Evolutionary conservation across 2,888 invertebrate genomes (phyloP).

Genomic region (Nephrotoma guestfalica): DNA sequence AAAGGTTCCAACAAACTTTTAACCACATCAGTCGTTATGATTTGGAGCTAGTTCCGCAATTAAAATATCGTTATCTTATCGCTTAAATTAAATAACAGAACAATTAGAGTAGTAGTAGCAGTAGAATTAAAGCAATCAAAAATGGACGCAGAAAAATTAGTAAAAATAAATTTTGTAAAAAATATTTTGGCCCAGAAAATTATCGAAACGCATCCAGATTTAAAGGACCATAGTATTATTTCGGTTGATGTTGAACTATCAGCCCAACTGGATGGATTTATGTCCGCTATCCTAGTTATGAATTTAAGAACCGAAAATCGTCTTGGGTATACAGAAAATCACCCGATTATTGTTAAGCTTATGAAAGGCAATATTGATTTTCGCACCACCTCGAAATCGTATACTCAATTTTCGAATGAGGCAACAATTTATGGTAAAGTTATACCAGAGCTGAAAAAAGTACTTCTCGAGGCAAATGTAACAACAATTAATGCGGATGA

Average conservation of each 20-base stretch:
- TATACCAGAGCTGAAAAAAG: slow-evolving; percentile 6
- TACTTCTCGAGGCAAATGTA: not conserved
- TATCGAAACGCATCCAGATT: not conserved
- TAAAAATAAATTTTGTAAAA: not conserved
- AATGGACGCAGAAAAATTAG: not conserved
- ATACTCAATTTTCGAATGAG: slow-evolving; percentile 7
- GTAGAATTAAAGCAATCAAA: not conserved
- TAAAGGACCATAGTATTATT: not conserved
- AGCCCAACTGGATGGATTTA: slow-evolving; percentile 10
- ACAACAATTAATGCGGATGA: not conserved
- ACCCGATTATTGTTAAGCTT: slow-evolving; percentile 7
- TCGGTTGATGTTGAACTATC: slow-evolving; percentile 1
- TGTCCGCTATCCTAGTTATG: slow-evolving; percentile 11
- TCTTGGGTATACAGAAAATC: not conserved
- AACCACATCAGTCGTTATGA: not conserved
- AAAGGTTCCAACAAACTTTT: not conserved
- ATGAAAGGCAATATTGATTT: slow-evolving; percentile 8
- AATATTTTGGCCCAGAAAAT: not conserved
- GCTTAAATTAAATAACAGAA: not conserved
- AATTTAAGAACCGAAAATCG: slow-evolving; percentile 1
- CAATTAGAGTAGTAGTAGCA: no score
- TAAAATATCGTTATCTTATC: not conserved
- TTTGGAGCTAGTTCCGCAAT: not conserved
- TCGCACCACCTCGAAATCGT: slow-evolving; percentile 6
- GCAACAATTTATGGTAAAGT: slow-evolving; percentile 7